Evolutionary conservation across 2,888 invertebrate species (phyloP), one percentile per base, ranked within the genome.

Genomic region (Choristoneura rosaceana): DNA sequence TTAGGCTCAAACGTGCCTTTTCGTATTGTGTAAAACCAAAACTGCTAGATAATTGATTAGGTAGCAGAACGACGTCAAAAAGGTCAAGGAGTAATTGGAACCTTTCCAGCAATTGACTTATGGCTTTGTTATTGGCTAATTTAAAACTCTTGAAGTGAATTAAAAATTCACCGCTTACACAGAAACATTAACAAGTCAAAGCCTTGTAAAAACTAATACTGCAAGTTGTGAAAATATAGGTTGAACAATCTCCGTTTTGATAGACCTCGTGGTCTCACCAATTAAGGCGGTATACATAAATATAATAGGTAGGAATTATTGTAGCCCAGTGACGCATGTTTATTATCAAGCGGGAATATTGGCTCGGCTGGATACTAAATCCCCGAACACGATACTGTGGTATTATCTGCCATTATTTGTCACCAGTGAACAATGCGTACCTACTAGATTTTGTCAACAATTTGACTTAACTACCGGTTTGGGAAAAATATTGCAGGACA

Each of bases 331-430:
- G 86, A 87, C 82, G 84, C 84, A 87, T 89, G 92, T 93, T 93
- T 90, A 92, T 92, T 91, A 92, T 90, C 89, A 87, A 87, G 82
- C 82, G 86, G 83, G 91, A 91, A 92, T 91, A 92, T 93, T 93
- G 93, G 93, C 93, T 90, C 89, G 90, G 85, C 87, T 88, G 90
- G 91, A 91, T 90, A 84, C 89, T 93, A 92, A 93, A 93, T 93
- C 92, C 84, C 81, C 85, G 89, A 91, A 93, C 89, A 89, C 91
- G 93, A 93, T 93, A 93, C 84, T 89, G 90, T 89, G 90, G 91
- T 90, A 93, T 93, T 94, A 94, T 94, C 93, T 90, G 85, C 88
- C 87, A 92, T 93, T 92, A 93, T 94, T 93, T 93, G 93, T 94
- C 93, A 93, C 87, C 87, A 79, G 83, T 88, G 90, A 90, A 93